Evolutionary conservation across 2,888 invertebrate genomes (phyloP).

Genomic region (Dolichopus griseipennis): DNA sequence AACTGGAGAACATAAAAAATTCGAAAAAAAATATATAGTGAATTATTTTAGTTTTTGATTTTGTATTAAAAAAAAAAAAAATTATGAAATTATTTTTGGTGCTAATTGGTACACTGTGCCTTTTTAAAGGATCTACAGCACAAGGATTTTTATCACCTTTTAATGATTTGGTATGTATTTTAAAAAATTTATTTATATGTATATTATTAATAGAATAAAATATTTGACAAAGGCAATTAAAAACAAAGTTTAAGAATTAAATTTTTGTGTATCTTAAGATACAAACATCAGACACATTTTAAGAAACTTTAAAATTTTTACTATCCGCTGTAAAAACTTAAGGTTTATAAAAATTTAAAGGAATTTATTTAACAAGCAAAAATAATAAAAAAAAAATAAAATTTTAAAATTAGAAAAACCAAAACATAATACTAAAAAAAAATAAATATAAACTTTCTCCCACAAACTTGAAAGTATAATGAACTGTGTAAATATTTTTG

Average conservation of each 20-base stretch:
- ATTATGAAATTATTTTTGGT: constrained; percentile 19
- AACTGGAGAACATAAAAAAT: no score
- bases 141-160: constrained; percentile 18
- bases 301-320: neutral
- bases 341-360: no score
- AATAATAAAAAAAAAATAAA: neutral
- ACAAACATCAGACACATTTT: no score
- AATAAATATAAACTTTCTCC: neutral
- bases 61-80: neutral
- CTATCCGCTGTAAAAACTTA: neutral
- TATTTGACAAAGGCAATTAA: neutral
- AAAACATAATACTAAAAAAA: no score
- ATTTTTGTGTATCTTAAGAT: no score
- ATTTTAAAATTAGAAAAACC: neutral
- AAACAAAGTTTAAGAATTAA: neutral
- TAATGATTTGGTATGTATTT: constrained; percentile 11
- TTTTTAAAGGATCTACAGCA: constrained; percentile 12
- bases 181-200: neutral
- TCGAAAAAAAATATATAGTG: no score
- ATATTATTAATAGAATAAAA: neutral
- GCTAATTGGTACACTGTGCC: constrained; percentile 19
- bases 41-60: no score
- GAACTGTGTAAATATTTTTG: constrained; percentile 6
- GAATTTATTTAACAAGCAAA: no score
- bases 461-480: constrained; percentile 6